Conservation (phyloP, 2,888 invertebrate species). For the Sympetrum striolatum region DNA sequence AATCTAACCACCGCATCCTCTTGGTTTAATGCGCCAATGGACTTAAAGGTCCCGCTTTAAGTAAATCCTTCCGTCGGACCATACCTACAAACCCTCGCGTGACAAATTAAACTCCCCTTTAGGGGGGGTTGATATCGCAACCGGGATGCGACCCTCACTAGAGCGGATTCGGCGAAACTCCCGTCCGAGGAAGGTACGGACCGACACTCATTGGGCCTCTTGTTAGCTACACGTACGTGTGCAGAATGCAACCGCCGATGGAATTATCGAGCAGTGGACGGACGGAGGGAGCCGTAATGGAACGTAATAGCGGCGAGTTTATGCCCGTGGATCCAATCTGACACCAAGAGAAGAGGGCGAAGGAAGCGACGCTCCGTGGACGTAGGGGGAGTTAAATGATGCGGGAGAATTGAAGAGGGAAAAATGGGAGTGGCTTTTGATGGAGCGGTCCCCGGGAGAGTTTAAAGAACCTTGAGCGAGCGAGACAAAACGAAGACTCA, state of each 20-base stretch:
- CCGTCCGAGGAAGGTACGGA: constrained; percentile 1
- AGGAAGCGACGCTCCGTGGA: not conserved
- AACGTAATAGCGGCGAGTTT: not conserved
- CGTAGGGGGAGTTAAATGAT: not conserved
- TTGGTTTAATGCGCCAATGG: too few species aligned
- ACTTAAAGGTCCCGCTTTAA: too few species aligned
- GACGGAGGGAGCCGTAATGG: not conserved
- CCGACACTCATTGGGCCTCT: not conserved
- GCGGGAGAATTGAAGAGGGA: not conserved
- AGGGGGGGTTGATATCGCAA: too few species aligned
- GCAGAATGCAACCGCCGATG: not conserved
- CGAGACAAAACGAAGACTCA: too few species aligned
- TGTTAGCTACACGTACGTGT: not conserved
- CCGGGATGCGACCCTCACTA: too few species aligned
- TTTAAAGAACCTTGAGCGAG: not conserved
- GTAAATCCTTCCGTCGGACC: too few species aligned
- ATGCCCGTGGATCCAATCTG: not conserved
- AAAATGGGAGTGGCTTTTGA: not conserved
- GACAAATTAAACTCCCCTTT: too few species aligned
- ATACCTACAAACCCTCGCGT: too few species aligned
- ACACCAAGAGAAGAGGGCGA: not conserved
- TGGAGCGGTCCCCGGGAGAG: not conserved
- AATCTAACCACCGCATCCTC: too few species aligned
- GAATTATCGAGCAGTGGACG: not conserved
- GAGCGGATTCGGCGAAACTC: not conserved